These are phyloP conservation scores for Microcebus ravelobensis DNA, from an alignment of 2,113 vertebrate species.

Conservation along the genomic window DNA sequence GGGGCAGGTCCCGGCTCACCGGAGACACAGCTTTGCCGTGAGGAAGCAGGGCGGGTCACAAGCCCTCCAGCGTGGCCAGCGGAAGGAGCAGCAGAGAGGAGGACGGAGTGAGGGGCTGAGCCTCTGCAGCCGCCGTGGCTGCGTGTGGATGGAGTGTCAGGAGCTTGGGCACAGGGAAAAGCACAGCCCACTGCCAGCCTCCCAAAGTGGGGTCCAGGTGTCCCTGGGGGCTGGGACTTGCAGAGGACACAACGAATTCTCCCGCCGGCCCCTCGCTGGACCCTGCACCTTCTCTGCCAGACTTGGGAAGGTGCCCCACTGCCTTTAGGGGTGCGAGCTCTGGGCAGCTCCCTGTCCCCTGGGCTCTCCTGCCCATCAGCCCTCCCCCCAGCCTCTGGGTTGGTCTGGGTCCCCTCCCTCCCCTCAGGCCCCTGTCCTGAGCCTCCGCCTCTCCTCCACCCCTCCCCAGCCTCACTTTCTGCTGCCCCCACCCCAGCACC, in stretches of 20 bases:
- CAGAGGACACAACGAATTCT: background rate
- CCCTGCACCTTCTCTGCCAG: accelerated
- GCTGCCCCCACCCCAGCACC: too few relatives aligned
- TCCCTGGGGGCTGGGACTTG: background rate
- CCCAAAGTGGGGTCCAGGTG: background rate
- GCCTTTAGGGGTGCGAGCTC: background rate
- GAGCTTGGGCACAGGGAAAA: background rate
- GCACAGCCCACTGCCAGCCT: background rate
- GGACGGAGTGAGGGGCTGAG: background rate
- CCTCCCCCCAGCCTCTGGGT: background rate
- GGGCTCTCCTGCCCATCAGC: background rate
- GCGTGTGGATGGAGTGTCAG: accelerated
- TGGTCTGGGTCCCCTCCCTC: background rate
- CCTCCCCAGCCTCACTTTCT: background rate
- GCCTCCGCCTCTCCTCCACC: background rate
- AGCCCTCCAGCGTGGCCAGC: background rate
- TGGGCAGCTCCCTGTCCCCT: background rate
- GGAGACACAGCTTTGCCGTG: background rate
- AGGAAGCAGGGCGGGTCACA: background rate
- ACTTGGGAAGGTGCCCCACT: background rate
- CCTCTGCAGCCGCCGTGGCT: accelerated
- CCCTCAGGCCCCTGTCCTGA: background rate
- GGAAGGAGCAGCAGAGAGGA: background rate
- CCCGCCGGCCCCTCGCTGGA: background rate
- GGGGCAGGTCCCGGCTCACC: background rate